Base-by-base conservation (phyloP, 2,888 invertebrate species). In the Cylindroiulus punctatus region DNA sequence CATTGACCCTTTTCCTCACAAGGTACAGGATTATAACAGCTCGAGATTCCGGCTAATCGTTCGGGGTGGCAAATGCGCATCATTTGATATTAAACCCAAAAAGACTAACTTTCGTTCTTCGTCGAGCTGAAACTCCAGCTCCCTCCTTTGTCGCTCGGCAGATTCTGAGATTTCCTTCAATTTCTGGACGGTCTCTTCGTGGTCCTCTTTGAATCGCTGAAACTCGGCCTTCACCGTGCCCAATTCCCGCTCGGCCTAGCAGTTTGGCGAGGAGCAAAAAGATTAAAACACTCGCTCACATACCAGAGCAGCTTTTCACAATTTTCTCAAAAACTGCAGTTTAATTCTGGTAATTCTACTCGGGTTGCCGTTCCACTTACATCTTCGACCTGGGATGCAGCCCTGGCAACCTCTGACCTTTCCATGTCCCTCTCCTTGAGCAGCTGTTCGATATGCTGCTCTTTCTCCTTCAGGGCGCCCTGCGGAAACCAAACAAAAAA, bases 381-480 rank as follows among this genome's bases (percentile, higher is more conserved):
- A 89, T 95, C 94, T 89, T 97, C 97, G 40, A 94, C 95, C 90
- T 96, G 95, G 88, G 93, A 93, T 3, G 96, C 95, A 87, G 95
- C 94, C 91, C 95, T 94, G 19, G 96, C 97, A 40, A 97, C 94
- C 91, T 98, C 97, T 44, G 96, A 94, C 89, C 97, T 93, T 90
- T 98, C 98, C 89, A 98, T 90, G 90, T 98, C 98, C 85, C 97
- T 92, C 91, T 99, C 98, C 88, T 95, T 94, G 91, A 98, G 93
- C 89, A 99, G 92, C 89, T 96, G 95, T 90, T 98, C 97, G 90
- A 99, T 94, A 90, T 98, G 98, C 88, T 95, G 95, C 90, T 98
- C 97, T 91, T 98, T 98, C 91, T 98, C 98, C 90, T 96, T 95
- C 87, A 98, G 92, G 47, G 96, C 93, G 91, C 97, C 97, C 97